Percentiles rank a stretch among this genome's conserved stretches.
Evolutionary conservation across 2,113 vertebrate genomes (phyloP).

Genomic region (Noctilio leporinus): DNA sequence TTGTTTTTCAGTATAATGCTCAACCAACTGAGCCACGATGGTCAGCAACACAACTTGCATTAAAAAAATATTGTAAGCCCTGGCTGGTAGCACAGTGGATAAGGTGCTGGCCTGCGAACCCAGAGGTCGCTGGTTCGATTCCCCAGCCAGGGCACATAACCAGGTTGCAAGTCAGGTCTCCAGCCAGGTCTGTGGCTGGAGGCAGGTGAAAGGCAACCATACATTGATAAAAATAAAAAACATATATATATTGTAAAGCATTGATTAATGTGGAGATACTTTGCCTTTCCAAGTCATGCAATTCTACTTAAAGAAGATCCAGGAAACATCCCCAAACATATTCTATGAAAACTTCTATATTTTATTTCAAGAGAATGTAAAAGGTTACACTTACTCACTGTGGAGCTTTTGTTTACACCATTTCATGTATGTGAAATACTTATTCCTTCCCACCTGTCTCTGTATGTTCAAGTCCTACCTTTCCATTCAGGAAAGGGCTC

Average conservation of each 20-base stretch:
- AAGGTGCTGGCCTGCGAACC: no score
- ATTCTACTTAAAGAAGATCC: neutral
- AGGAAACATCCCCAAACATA: neutral
- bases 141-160: no score
- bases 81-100: no score
- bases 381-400: neutral
- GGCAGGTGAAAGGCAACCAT: no score
- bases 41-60: neutral
- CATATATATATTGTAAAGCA: neutral
- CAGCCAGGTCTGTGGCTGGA: no score
- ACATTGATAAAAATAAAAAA: no score
- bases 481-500: neutral
- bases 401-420: neutral
- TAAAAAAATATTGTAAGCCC: no score
- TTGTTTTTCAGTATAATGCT: no score
- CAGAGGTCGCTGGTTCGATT: no score
- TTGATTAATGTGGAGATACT: neutral
- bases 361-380: neutral
- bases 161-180: no score
- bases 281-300: neutral
- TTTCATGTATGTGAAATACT: neutral
- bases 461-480: neutral
- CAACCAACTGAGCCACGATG: no score
- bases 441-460: neutral
- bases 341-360: neutral